Conservation (phyloP, 2,113 vertebrate genomes). For the Zapus hudsonius region DNA sequence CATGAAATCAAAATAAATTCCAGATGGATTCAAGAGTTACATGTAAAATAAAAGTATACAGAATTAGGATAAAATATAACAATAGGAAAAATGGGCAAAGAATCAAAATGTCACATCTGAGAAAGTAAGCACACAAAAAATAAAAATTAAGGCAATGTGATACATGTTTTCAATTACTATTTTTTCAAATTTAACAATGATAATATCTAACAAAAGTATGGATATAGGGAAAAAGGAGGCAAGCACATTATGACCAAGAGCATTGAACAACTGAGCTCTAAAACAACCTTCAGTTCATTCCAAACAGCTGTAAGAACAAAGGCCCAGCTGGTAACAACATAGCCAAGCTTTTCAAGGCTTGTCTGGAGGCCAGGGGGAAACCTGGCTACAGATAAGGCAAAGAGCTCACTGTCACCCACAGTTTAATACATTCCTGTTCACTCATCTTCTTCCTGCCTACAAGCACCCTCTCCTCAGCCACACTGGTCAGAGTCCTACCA, state of each 20-base stretch:
- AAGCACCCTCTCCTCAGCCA: background rate
- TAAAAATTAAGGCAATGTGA: background rate
- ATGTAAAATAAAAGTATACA: conserved; percentile 62
- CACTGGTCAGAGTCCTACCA: background rate
- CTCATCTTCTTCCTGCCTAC: background rate
- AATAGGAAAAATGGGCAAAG: conserved; percentile 25
- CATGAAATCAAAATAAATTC: conserved; percentile 65
- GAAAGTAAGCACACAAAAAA: background rate
- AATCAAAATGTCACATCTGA: conserved; percentile 5
- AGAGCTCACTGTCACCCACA: background rate
- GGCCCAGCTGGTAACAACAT: background rate
- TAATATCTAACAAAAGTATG: background rate
- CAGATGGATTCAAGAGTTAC: conserved; percentile 51
- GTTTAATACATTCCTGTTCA: background rate
- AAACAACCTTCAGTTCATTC: background rate
- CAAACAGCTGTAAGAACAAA: conserved; percentile 23
- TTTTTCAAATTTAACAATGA: background rate
- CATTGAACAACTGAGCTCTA: background rate
- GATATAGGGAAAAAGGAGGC: background rate
- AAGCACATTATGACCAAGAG: background rate
- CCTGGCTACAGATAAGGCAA: background rate
- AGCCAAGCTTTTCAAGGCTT: background rate
- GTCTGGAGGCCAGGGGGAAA: background rate
- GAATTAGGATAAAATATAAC: conserved; percentile 44
- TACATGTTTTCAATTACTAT: conserved; percentile 9